A percentile compares a stretch with the other conserved stretches of the same genome.
phyloP scores from a whole-genome alignment of 1,140 invertebrate species.

The Zophobas morio region DNA sequence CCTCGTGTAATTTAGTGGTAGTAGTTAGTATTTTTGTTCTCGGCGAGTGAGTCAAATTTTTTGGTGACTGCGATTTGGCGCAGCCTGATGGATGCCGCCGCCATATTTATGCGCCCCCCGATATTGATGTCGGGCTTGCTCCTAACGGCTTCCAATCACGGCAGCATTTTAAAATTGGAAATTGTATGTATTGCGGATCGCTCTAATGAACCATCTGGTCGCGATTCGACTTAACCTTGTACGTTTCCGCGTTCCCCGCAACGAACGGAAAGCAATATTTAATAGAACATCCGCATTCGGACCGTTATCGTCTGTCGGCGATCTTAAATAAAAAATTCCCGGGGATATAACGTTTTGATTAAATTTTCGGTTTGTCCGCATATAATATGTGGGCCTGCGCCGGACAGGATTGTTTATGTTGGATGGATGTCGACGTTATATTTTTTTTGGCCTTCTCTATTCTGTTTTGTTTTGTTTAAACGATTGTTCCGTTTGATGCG shows the following conservation, averaged over 20 bases:
- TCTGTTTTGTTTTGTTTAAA: constrained; percentile 36
- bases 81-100: not conserved
- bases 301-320: constrained; percentile 9
- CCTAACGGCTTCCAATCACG: constrained; percentile 27
- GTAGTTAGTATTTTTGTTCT: too few relatives aligned
- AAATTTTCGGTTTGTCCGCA: constrained; percentile 24
- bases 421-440: constrained; percentile 8
- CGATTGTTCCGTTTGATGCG: constrained; percentile 40
- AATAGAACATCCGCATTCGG: constrained; percentile 1
- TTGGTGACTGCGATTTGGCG: not conserved
- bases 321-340: constrained; percentile 30
- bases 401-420: constrained; percentile 34
- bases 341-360: constrained; percentile 21
- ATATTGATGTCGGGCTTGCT: constrained; percentile 14
- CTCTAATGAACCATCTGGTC: constrained; percentile 38
- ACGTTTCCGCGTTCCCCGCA: not conserved
- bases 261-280: constrained; percentile 14
- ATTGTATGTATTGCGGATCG: constrained; percentile 19
- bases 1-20: too few relatives aligned
- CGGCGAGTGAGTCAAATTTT: not conserved
- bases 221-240: constrained; percentile 42
- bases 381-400: constrained; percentile 5
- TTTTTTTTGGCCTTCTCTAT: not conserved
- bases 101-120: not conserved
- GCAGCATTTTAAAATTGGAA: constrained; percentile 41